Conservation (phyloP, 2,113 vertebrate species). For the Trochalopteron elliotii region DNA sequence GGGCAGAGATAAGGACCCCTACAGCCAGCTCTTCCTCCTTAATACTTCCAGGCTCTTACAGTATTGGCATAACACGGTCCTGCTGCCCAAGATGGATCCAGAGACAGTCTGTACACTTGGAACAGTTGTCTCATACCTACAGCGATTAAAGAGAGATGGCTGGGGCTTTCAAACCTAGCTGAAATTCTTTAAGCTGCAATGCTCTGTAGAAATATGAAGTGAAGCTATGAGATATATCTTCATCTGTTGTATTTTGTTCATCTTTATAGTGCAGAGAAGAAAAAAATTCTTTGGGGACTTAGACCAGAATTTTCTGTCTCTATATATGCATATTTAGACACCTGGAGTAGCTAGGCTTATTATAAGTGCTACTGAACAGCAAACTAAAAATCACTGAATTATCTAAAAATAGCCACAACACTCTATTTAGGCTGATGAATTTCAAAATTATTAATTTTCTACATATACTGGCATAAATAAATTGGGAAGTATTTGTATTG, state of each 20-base stretch:
- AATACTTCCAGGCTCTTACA: not conserved
- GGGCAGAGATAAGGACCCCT: not conserved
- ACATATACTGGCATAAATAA: not conserved
- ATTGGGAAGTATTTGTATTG: not conserved
- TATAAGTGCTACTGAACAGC: not conserved
- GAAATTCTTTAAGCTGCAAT: not conserved
- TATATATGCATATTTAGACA: not conserved
- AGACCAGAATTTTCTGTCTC: not conserved
- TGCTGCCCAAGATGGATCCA: not conserved
- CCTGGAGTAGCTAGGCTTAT: not conserved
- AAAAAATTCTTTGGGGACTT: not conserved
- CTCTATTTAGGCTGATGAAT: not conserved
- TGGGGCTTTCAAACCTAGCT: not conserved
- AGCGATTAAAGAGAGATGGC: not conserved
- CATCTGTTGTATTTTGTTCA: not conserved
- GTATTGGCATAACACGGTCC: accelerated
- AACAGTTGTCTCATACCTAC: not conserved
- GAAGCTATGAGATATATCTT: not conserved
- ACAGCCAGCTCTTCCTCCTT: not conserved
- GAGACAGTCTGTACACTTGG: not conserved
- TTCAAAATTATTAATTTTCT: not conserved
- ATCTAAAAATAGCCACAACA: not conserved
- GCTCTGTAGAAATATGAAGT: not conserved
- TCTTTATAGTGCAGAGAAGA: not conserved
- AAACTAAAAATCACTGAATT: not conserved